Percentiles rank a stretch among this genome's conserved stretches.
Conservation (phyloP, 2,113 vertebrate species). For the Noturus placidus region DNA sequence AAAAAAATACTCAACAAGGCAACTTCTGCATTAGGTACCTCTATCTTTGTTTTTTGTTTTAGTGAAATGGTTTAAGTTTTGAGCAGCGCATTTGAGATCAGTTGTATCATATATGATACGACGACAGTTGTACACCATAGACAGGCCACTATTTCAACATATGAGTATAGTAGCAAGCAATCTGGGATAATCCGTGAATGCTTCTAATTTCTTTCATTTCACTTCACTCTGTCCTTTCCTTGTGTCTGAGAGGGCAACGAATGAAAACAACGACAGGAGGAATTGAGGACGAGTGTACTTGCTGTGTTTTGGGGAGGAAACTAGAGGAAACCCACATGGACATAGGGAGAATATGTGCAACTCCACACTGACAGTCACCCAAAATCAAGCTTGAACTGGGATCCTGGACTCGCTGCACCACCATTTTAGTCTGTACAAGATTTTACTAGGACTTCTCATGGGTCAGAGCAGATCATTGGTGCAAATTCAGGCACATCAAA, state of each 20-base stretch:
- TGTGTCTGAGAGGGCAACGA: not conserved
- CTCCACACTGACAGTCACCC: not conserved
- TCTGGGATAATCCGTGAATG: not conserved
- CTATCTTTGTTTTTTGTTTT: not conserved
- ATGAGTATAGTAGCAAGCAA: not conserved
- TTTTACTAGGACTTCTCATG: not conserved
- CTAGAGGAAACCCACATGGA: not conserved
- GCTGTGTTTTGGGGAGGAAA: not conserved
- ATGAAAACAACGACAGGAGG: not conserved
- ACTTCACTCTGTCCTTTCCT: not conserved
- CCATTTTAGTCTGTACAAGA: too few species aligned
- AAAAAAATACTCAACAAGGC: not conserved
- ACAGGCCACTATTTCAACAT: not conserved
- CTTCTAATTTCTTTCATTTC: not conserved
- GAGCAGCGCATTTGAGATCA: not conserved
- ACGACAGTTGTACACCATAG: not conserved
- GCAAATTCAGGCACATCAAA: not conserved
- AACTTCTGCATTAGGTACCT: not conserved
- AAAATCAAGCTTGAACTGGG: not conserved
- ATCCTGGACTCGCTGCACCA: too few species aligned
- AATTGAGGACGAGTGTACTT: not conserved
- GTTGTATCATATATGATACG: not conserved
- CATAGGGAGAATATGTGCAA: not conserved
- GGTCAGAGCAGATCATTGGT: not conserved
- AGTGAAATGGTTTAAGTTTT: not conserved